Evolutionary conservation across 2,113 vertebrate genomes (phyloP).

Genomic region (Pedionomus torquatus): DNA sequence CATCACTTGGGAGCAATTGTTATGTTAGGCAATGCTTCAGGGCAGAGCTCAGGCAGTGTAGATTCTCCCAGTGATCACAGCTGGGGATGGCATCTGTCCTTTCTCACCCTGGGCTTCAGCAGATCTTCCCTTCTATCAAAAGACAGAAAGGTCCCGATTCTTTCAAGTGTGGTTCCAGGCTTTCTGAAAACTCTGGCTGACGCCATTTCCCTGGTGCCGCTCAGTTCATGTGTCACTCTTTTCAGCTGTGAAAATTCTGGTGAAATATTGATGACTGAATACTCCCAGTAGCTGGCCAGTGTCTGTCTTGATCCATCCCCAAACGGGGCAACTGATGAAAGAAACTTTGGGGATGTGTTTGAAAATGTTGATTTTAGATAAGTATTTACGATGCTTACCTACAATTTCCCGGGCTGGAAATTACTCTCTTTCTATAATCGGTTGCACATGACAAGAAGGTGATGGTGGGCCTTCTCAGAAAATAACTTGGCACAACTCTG

Average conservation of each 20-base stretch:
- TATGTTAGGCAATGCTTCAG: not conserved
- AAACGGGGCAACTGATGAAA: not conserved
- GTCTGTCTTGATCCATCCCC: not conserved
- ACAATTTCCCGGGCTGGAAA: constrained; percentile 9
- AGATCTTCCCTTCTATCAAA: not conserved
- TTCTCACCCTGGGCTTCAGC: not conserved
- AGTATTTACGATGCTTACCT: constrained; percentile 3
- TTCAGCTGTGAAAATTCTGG: not conserved
- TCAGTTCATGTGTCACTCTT: not conserved
- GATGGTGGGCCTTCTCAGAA: not conserved
- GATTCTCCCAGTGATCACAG: not conserved
- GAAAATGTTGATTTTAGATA: not conserved
- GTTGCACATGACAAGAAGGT: not conserved
- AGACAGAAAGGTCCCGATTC: not conserved
- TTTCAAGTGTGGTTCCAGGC: not conserved
- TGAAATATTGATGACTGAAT: not conserved
- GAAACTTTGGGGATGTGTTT: not conserved
- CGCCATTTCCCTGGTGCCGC: not conserved
- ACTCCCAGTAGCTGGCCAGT: not conserved
- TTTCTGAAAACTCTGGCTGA: not conserved
- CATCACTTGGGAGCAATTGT: not conserved
- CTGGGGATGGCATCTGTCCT: not conserved
- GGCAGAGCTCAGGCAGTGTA: not conserved
- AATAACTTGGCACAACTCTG: not conserved
- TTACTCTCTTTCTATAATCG: not conserved